Percentiles rank a stretch among this genome's conserved stretches.
phyloP scores from a whole-genome alignment of 1,140 invertebrate species.

The Stegodyphus dumicola region DNA sequence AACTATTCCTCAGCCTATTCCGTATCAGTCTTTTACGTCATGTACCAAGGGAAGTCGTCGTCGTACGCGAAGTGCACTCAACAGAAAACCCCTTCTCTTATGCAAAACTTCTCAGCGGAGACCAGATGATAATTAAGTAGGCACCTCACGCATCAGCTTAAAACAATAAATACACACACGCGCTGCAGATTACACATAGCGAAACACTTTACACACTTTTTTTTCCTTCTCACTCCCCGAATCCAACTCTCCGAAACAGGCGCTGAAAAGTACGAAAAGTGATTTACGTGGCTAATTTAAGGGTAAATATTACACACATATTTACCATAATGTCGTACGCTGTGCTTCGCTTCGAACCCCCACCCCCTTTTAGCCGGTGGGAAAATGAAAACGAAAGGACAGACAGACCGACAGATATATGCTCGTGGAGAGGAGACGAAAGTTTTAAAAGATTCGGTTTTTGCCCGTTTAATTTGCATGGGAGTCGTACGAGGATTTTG shows the following conservation, averaged over 20 bases:
- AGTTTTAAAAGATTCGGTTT: slow-evolving; percentile 17
- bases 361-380: neutral
- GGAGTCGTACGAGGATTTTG: neutral
- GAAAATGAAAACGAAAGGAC: neutral
- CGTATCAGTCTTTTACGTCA: no score
- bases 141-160: neutral
- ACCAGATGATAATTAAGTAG: slow-evolving; percentile 5
- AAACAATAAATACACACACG: neutral
- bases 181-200: neutral
- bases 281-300: slow-evolving; percentile 17
- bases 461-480: slow-evolving; percentile 14
- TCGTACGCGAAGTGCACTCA: neutral
- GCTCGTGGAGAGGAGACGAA: neutral
- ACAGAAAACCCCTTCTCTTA: neutral
- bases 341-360: neutral
- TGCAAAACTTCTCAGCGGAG: neutral
- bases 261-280: slow-evolving; percentile 10
- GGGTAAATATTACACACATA: slow-evolving; percentile 6
- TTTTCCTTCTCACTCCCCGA: neutral
- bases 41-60: no score
- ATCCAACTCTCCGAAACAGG: neutral
- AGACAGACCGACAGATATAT: neutral
- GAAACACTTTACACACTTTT: neutral
- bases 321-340: slow-evolving; percentile 9
- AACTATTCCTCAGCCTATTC: no score